Conservation (phyloP, 2,888 invertebrate genomes). For the Nemoura dubitans region DNA sequence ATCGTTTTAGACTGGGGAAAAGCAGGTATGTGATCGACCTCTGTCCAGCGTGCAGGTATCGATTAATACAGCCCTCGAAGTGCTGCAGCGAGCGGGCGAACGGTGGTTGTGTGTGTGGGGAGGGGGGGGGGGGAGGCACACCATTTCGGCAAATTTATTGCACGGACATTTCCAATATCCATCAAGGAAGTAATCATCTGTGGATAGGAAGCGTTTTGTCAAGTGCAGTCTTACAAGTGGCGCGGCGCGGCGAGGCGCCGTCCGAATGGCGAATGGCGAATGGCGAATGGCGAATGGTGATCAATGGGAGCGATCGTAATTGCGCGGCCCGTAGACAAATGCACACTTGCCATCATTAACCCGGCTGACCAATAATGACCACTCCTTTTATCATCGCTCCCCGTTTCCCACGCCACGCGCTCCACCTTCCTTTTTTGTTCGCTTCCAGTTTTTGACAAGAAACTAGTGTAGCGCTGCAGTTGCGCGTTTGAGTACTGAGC, state of each 20-base stretch:
- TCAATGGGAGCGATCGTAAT: slow-evolving; percentile 19
- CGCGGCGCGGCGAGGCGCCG: too few species aligned
- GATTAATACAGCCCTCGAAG: not conserved
- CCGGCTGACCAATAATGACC: slow-evolving; percentile 14
- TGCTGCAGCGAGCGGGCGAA: too few species aligned
- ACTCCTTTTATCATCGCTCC: not conserved
- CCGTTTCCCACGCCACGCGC: not conserved
- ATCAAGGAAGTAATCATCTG: slow-evolving; percentile 12
- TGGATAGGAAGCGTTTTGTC: slow-evolving; percentile 23
- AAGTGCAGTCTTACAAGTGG: slow-evolving; percentile 19
- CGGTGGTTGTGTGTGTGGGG: too few species aligned
- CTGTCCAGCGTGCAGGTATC: not conserved
- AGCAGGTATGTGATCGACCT: not conserved
- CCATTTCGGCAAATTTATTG: not conserved
- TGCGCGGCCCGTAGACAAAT: slow-evolving; percentile 3
- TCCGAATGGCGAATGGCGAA: too few species aligned
- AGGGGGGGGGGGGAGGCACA: not conserved
- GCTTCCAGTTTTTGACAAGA: not conserved
- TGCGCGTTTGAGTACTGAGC: not conserved
- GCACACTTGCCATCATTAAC: slow-evolving; percentile 10
- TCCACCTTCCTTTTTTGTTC: not conserved
- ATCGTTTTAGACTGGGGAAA: not conserved
- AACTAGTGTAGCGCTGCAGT: not conserved
- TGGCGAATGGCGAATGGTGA: slow-evolving; percentile 26
- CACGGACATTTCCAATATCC: not conserved